These are phyloP conservation scores for Aphelenchoides besseyi DNA, from an alignment of 1,140 invertebrate species.

Conservation along the genomic window DNA sequence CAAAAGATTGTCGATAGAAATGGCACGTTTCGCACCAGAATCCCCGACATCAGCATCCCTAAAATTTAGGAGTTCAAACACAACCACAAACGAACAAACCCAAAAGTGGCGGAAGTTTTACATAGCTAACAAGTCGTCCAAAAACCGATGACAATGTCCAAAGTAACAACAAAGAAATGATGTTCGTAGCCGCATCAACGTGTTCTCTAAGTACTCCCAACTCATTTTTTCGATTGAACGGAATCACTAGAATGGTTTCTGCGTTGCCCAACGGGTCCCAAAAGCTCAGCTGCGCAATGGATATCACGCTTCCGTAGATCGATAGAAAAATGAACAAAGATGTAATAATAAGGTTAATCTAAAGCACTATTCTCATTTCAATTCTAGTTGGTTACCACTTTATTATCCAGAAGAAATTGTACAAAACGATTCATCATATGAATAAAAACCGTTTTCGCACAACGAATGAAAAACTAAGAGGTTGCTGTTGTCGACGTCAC, in stretches of 20 bases:
- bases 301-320: conserved; percentile 25
- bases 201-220: conserved; percentile 11
- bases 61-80: conserved; percentile 66
- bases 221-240: conserved; percentile 3
- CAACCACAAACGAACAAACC: conserved; percentile 23
- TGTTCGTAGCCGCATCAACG: not conserved
- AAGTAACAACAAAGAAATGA: conserved; percentile 44
- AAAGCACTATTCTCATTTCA: conserved; percentile 14
- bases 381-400: not conserved
- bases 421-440: too few species aligned
- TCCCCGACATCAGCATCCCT: conserved; percentile 79
- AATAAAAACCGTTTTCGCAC: too few species aligned
- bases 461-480: too few species aligned
- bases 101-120: conserved; percentile 39
- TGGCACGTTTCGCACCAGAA: conserved; percentile 77
- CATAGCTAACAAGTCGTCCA: conserved; percentile 24
- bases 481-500: too few species aligned
- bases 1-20: conserved; percentile 29
- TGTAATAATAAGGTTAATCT: conserved; percentile 37
- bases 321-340: conserved; percentile 25
- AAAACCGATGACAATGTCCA: conserved; percentile 35
- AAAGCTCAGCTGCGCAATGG: conserved; percentile 26
- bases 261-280: conserved; percentile 16
- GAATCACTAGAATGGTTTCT: not conserved
- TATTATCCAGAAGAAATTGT: not conserved